These are phyloP conservation scores for Phaethornis superciliosus DNA, from an alignment of 2,113 vertebrate species.

Conservation along the genomic window DNA sequence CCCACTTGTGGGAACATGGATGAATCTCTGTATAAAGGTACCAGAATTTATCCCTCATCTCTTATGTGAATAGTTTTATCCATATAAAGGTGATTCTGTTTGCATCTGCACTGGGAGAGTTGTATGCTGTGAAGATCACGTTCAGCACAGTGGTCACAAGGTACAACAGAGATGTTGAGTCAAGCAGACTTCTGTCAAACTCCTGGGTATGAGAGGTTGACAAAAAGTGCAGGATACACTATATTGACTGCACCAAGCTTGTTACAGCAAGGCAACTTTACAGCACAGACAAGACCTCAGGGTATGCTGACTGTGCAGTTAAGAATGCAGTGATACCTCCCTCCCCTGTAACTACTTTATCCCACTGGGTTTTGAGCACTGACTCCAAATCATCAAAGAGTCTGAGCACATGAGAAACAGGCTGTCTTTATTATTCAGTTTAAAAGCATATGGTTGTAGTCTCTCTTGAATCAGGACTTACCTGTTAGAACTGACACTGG, in stretches of 20 bases:
- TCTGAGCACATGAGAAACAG: not conserved
- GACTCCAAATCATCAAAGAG: not conserved
- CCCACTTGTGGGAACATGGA: not conserved
- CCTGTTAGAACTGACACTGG: not conserved
- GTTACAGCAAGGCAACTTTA: not conserved
- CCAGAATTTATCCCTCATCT: not conserved
- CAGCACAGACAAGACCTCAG: not conserved
- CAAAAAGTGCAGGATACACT: not conserved
- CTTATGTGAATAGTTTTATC: not conserved
- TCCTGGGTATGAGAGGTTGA: not conserved
- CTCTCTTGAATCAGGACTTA: not conserved
- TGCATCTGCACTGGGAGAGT: not conserved
- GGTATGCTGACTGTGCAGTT: accelerated
- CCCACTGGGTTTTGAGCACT: not conserved
- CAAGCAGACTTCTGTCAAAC: not conserved
- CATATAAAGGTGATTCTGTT: not conserved
- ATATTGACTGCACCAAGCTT: not conserved
- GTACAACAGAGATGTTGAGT: not conserved
- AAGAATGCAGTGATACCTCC: not conserved
- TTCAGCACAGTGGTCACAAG: accelerated
- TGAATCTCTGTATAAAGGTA: not conserved
- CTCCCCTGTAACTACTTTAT: not conserved
- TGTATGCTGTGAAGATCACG: not conserved
- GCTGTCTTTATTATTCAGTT: not conserved
- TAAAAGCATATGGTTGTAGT: not conserved